phyloP scores from a whole-genome alignment of 2,113 vertebrate species.

The Cygnus atratus region DNA sequence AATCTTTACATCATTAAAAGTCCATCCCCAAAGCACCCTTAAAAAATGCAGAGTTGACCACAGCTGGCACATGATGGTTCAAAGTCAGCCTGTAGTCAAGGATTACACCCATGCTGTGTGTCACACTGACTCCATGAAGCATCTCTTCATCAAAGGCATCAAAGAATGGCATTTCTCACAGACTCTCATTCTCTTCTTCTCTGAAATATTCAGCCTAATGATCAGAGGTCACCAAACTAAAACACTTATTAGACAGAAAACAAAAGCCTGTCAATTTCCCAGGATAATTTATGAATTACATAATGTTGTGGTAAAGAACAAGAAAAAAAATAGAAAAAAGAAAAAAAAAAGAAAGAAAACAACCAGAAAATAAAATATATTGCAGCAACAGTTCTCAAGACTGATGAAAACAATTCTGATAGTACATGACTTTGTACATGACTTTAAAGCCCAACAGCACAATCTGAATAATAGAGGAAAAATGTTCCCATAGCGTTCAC shows the following conservation, averaged over 20 bases:
- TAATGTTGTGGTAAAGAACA: not conserved
- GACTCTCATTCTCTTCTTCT: not conserved
- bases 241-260: not conserved
- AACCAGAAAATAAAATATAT: not conserved
- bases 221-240: conserved; percentile 8
- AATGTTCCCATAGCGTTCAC: not conserved
- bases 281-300: not conserved
- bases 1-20: not conserved
- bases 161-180: conserved; percentile 18
- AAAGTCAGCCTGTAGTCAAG: not conserved
- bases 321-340: not conserved
- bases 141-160: conserved; percentile 11
- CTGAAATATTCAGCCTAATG: conserved; percentile 28
- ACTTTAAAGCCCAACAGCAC: not conserved
- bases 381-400: not conserved
- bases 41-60: not conserved
- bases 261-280: not conserved
- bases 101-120: conserved; percentile 5
- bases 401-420: not conserved
- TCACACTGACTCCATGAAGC: not conserved
- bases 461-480: not conserved
- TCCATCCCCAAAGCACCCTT: not conserved
- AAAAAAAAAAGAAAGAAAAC: too few relatives aligned
- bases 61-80: not conserved
- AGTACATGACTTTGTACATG: not conserved